Percentiles rank a stretch among this genome's conserved stretches.
Conservation (phyloP, 2,113 vertebrate species). For the Gnathonemus longibarbis region DNA sequence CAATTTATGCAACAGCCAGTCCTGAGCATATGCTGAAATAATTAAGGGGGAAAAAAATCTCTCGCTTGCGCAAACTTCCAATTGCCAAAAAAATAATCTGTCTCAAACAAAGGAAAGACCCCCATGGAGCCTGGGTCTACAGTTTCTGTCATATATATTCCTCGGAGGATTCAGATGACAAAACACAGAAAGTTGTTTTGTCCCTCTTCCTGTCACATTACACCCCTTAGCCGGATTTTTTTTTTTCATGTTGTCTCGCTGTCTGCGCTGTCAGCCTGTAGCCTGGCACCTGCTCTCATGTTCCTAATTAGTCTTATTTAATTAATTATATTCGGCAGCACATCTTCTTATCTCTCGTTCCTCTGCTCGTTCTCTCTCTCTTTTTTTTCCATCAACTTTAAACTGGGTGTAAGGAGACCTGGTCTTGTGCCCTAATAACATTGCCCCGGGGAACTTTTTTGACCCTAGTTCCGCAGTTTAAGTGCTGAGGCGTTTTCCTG, state of each 20-base stretch:
- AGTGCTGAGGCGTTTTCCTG: background rate
- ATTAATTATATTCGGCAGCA: slow-evolving; percentile 80
- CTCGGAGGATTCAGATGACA: slow-evolving; percentile 72
- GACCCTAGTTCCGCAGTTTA: background rate
- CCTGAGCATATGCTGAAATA: slow-evolving; percentile 65
- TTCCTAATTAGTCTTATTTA: slow-evolving; percentile 88
- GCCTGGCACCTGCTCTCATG: slow-evolving; percentile 80
- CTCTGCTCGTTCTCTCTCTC: slow-evolving; percentile 26
- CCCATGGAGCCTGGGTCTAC: slow-evolving; percentile 57
- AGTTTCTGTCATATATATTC: slow-evolving; percentile 68
- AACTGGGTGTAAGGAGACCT: slow-evolving; percentile 20
- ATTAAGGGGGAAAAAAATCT: slow-evolving; percentile 64
- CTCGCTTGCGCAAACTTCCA: slow-evolving; percentile 66
- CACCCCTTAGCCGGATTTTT: slow-evolving; percentile 62
- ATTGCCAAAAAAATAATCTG: slow-evolving; percentile 72
- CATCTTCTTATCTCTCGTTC: slow-evolving; percentile 58
- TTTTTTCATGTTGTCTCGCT: slow-evolving; percentile 65
- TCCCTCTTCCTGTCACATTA: slow-evolving; percentile 66
- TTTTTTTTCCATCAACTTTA: slow-evolving; percentile 37
- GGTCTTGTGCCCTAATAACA: background rate
- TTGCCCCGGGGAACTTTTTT: slow-evolving; percentile 2
- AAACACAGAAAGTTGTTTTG: slow-evolving; percentile 71
- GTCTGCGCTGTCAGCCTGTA: slow-evolving; percentile 76
- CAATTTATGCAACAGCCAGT: slow-evolving; percentile 40
- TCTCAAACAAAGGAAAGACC: slow-evolving; percentile 63